Base-by-base conservation (phyloP, 2,113 vertebrate species). In the Eonycteris spelaea region DNA sequence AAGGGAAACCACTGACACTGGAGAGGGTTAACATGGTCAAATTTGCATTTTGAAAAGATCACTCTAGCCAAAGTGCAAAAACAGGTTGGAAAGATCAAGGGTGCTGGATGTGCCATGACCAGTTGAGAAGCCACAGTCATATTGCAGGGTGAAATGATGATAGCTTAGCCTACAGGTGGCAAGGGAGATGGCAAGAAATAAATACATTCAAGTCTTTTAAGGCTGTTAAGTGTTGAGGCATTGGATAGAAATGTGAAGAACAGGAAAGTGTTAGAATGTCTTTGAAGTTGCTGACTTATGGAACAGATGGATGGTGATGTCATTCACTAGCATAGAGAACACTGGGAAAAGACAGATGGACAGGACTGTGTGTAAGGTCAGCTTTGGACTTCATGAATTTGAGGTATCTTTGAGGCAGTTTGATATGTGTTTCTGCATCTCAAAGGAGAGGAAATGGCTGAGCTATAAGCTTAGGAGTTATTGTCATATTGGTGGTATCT, bases 281-380 rank as follows among this genome's bases (percentile, higher is more conserved):
- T 51, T 30, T 35, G 55, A 73, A 22, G 77, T 22, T 85, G 73
- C 48, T 75, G 68, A 82, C 71, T 77, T 63, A 40, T 0, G 38
- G 45, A 90, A 74, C 68, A 95, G 88, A 59, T 71, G 84, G 90
- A 7, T 19, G 21, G 7, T 59, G 57, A 83, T 35, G 26, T 30
- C 57, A n/a, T 45, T 74, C 45, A 53, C 38, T 78, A n/a, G 74
- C 6, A 57, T 1, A 45, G 67, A 40, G 55, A 48, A 21, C 14
- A 26, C 71, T 6, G 8, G 22, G 91, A 45, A 82, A 79, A 43
- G 24, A 82, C 63, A 40, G 40, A 26, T 26, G 18, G 51, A 43
- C 5, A 53, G 83, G 86, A 35, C 67, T 0, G 0, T 8, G 0
- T 8, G 2, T 10, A n/a, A 59, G 63, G 78, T 84, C 65, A 70